Conservation (phyloP, 2,888 invertebrate species). For the Embidobia sp. region DNA sequence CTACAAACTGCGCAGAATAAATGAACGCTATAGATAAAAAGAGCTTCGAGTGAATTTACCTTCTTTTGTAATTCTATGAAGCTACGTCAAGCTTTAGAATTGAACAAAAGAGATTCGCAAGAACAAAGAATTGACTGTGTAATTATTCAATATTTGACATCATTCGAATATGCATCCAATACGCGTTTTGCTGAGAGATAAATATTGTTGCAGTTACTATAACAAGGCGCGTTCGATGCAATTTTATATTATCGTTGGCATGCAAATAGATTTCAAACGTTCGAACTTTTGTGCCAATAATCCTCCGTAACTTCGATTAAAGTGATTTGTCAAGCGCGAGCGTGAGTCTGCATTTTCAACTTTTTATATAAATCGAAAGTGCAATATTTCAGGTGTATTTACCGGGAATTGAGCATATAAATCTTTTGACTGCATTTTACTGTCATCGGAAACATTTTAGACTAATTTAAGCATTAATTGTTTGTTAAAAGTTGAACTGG, state of each 20-base stretch:
- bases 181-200: conserved; percentile 2
- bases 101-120: conserved; percentile 14
- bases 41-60: conserved; percentile 15
- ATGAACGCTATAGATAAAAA: conserved; percentile 15
- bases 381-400: no score
- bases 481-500: no score
- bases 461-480: no score
- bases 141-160: conserved; percentile 18
- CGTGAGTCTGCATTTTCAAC: no score
- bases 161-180: conserved; percentile 11
- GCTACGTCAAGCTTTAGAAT: conserved; percentile 16
- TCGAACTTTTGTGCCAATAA: no score
- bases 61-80: conserved; percentile 30
- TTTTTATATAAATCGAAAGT: background rate
- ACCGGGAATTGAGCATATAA: no score
- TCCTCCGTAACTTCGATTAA: no score
- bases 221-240: background rate
- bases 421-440: no score
- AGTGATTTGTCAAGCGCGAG: no score
- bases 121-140: conserved; percentile 10
- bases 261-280: background rate
- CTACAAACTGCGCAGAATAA: conserved; percentile 21
- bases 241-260: conserved; percentile 1
- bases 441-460: no score
- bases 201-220: conserved; percentile 15